Conservation (phyloP, 2,888 invertebrate genomes). For the Andrena hattorfiana region DNA sequence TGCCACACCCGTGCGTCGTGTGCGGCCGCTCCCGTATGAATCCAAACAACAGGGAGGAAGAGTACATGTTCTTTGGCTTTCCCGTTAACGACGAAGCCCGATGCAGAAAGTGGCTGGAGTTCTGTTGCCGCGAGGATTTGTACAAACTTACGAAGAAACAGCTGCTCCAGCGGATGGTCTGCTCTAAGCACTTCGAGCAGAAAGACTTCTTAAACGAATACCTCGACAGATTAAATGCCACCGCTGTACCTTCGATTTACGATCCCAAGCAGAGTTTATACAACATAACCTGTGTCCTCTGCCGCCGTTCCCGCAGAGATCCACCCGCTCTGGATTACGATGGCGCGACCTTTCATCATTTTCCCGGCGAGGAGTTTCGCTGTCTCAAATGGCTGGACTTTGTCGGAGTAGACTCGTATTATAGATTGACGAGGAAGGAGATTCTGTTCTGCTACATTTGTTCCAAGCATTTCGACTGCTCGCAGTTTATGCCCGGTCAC, state of each 20-base stretch:
- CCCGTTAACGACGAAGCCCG: constrained; percentile 82
- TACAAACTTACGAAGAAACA: constrained; percentile 83
- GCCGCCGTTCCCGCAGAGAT: constrained; percentile 78
- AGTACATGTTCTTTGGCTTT: constrained; percentile 84
- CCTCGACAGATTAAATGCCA: constrained; percentile 80
- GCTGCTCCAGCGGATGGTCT: constrained; percentile 83
- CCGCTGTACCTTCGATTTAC: constrained; percentile 81
- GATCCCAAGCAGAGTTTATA: constrained; percentile 83
- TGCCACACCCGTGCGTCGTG: constrained; percentile 84
- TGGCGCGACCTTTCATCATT: constrained; percentile 83
- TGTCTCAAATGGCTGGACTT: constrained; percentile 84
- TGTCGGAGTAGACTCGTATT: constrained; percentile 83
- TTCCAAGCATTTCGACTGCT: constrained; percentile 81
- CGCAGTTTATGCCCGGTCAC: constrained; percentile 80
- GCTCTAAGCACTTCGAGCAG: constrained; percentile 81
- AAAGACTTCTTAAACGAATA: constrained; percentile 82
- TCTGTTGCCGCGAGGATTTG: constrained; percentile 83
- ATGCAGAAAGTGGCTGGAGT: constrained; percentile 82
- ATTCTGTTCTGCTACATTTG: constrained; percentile 83
- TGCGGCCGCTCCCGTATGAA: constrained; percentile 84
- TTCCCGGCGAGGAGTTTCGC: constrained; percentile 83
- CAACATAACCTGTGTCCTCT: constrained; percentile 82
- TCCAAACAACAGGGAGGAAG: constrained; percentile 83
- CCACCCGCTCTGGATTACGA: constrained; percentile 79
- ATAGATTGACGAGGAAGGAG: constrained; percentile 82